phyloP scores from a whole-genome alignment of 2,113 vertebrate species.

The Sinocyclocheilus anophthalmus region DNA sequence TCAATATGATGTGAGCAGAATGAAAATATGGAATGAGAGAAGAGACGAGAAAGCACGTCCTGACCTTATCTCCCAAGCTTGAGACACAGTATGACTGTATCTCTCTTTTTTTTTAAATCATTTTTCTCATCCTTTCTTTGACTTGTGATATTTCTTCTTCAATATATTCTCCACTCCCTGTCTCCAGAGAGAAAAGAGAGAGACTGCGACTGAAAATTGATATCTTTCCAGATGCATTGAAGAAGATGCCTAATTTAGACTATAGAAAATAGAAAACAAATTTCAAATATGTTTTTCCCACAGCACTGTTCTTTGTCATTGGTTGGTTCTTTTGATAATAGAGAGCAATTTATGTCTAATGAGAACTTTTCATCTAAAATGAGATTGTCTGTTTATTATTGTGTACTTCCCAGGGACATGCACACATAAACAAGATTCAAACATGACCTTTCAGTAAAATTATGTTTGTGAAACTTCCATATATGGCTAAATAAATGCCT shows the following conservation, averaged over 20 bases:
- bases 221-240: conserved; percentile 28
- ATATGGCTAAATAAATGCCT: background rate
- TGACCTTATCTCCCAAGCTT: background rate
- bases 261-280: background rate
- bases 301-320: background rate
- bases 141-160: background rate
- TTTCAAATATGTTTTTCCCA: conserved; percentile 13
- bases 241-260: conserved; percentile 28
- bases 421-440: background rate
- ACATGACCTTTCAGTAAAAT: background rate
- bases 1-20: conserved; percentile 16
- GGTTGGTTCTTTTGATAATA: conserved; percentile 29
- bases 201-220: conserved; percentile 1
- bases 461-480: background rate
- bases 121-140: background rate
- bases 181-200: conserved; percentile 12
- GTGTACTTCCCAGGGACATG: background rate
- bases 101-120: background rate
- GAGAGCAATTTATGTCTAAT: background rate
- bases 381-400: conserved; percentile 1
- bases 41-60: background rate
- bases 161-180: background rate
- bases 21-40: background rate
- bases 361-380: conserved; percentile 9
- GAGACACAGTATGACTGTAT: background rate